These are phyloP conservation scores for Caenorhabditis sp. DNA, from an alignment of 2,888 invertebrate genomes.

Conservation along the genomic window DNA sequence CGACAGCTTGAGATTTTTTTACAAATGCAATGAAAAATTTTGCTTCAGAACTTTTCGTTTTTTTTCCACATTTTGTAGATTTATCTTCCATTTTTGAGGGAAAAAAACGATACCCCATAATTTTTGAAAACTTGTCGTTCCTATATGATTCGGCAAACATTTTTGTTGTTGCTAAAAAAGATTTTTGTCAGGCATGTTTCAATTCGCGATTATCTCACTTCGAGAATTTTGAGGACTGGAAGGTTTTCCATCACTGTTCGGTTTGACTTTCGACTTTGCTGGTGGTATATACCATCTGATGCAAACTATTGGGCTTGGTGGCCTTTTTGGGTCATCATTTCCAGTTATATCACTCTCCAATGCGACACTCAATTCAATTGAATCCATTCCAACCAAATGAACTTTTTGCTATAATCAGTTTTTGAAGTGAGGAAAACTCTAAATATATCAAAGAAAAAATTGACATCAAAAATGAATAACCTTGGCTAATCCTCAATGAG, in stretches of 20 bases:
- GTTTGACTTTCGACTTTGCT: constrained; percentile 15
- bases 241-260: not conserved
- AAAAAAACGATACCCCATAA: too few species aligned
- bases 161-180: constrained; percentile 2
- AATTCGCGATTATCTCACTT: too few species aligned
- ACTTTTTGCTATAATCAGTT: constrained; percentile 78
- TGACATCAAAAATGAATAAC: constrained; percentile 17
- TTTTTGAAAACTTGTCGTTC: too few species aligned
- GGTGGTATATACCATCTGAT: constrained; percentile 43
- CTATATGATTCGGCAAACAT: too few species aligned
- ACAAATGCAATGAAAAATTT: too few species aligned
- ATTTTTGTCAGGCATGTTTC: constrained; percentile 5
- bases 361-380: constrained; percentile 64
- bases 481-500: too few species aligned
- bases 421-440: too few species aligned
- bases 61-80: too few species aligned
- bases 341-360: constrained; percentile 68
- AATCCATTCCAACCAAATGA: constrained; percentile 76
- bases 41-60: too few species aligned
- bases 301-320: constrained; percentile 20
- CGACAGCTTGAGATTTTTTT: too few species aligned
- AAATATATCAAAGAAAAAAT: constrained; percentile 13
- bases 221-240: not conserved
- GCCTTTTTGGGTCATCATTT: not conserved
- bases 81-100: too few species aligned